Evolutionary conservation across 53 echinoderm and acorn worm genomes (phyloP), one percentile per base, ranked within the genome.

Genomic region (Actinopyga echinites): DNA sequence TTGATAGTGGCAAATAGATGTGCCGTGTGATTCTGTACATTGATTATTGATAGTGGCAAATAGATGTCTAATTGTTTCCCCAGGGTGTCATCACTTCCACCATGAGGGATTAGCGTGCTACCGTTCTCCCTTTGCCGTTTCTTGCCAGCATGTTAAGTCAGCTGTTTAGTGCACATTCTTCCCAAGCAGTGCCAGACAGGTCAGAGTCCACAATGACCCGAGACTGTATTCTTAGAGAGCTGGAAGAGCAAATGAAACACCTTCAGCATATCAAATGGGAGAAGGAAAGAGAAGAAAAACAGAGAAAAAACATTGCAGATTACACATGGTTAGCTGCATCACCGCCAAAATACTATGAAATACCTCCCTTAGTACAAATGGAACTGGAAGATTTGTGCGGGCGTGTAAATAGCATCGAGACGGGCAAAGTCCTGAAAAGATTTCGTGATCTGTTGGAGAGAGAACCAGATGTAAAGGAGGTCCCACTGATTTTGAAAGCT

Each of bases 301-400:
- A 89, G 67, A 85, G 82, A 3, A 82, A 79, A 52, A 89, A 93
- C 60, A 89, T 89, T 37, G 93, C 91, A 3, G 95, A 95, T 79
- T 95, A 95, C 87, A 93, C 93, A 85, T 95, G 95, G 95, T 87
- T 95, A 21, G 93, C 86, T 44, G 91, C 93, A 43, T 56, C 86
- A 57, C 95, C 86, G 45, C 95, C 95, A 30, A 95, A 91, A 79
- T 91, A 93, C 65, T 95, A 87, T 63, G 78, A 86, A 25, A 69
- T 89, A 32, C 95, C 95, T 0, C 91, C 89, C 34, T 75, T 95
- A 6, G 93, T 93, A 54, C 82, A 86, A 65, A 84, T 95, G 31
- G 93, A 95, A 61, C 86, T 95, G 0, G 95, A 95, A 26, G 95
- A 95, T 26, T 83, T 93, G 53, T 95, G 93, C 66, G 75, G 80